Evolutionary conservation across 2,888 invertebrate genomes (phyloP).

Genomic region (Drosophila sordidapex): DNA sequence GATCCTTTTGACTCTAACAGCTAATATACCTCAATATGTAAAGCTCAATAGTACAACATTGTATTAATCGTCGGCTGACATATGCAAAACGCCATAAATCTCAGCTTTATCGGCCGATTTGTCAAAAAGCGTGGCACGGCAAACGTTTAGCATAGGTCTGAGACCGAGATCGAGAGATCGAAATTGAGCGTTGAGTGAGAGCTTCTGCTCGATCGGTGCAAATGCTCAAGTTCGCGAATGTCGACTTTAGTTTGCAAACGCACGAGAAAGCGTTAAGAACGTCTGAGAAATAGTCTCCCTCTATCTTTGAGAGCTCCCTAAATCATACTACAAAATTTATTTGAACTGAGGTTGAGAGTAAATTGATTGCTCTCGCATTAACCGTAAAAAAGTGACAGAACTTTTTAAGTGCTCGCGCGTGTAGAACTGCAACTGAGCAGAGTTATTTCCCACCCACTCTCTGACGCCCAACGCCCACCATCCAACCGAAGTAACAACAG

Average conservation of each 20-base stretch:
- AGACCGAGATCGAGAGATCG: slow-evolving; percentile 33
- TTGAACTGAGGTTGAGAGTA: slow-evolving; percentile 7
- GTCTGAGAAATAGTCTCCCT: neutral
- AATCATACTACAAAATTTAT: slow-evolving; percentile 7
- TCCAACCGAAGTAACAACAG: slow-evolving; percentile 51
- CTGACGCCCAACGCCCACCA: slow-evolving; percentile 26
- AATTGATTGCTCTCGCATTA: slow-evolving; percentile 27
- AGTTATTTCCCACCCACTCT: slow-evolving; percentile 33
- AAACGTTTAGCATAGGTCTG: slow-evolving; percentile 32
- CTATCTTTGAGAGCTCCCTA: slow-evolving; percentile 1
- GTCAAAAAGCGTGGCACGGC: slow-evolving; percentile 74
- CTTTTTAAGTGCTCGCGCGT: slow-evolving; percentile 43
- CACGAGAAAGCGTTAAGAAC: slow-evolving; percentile 47
- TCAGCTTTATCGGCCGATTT: slow-evolving; percentile 75
- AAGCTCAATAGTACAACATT: slow-evolving; percentile 13
- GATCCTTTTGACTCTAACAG: neutral
- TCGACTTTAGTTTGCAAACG: slow-evolving; percentile 53
- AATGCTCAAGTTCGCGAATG: slow-evolving; percentile 17
- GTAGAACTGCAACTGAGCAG: slow-evolving; percentile 37
- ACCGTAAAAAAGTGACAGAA: slow-evolving; percentile 35
- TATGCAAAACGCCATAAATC: slow-evolving; percentile 63
- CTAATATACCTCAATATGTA: slow-evolving; percentile 18
- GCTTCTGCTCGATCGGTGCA: slow-evolving; percentile 12
- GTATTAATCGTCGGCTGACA: slow-evolving; percentile 27
- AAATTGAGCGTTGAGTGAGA: slow-evolving; percentile 16